Conservation (phyloP, 2,113 vertebrate species). For the Platycercus adscitus region DNA sequence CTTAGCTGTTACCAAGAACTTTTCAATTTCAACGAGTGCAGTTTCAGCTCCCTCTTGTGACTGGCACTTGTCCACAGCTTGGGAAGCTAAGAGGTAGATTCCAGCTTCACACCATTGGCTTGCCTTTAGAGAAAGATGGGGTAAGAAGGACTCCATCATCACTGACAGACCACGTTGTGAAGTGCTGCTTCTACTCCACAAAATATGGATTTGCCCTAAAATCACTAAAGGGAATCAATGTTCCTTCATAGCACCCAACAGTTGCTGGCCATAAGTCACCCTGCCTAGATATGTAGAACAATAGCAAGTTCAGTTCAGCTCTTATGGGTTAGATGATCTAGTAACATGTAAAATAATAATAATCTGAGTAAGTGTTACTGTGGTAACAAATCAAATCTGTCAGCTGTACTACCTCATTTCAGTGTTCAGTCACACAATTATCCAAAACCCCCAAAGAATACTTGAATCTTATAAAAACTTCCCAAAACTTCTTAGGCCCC, state of each 20-base stretch:
- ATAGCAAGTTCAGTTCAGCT: neutral
- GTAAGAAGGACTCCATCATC: neutral
- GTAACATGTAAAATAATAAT: neutral
- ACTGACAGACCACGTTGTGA: neutral
- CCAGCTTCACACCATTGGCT: conserved; percentile 93
- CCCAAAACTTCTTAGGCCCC: neutral
- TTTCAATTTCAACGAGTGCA: conserved; percentile 88
- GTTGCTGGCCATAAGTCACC: neutral
- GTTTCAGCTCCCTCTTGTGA: conserved; percentile 93
- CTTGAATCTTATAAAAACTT: neutral
- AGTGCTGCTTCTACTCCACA: neutral
- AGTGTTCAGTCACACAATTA: neutral
- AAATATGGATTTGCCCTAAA: neutral
- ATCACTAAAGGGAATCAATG: neutral
- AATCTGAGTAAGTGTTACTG: neutral
- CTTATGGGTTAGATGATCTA: neutral
- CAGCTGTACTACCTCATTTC: neutral
- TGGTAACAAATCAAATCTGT: neutral
- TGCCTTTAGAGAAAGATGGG: conserved; percentile 76
- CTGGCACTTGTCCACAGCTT: conserved; percentile 96
- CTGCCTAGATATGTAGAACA: neutral
- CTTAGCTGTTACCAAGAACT: conserved; percentile 83
- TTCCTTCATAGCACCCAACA: neutral
- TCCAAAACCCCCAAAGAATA: fast-evolving
- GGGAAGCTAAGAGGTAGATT: conserved; percentile 93